These are phyloP conservation scores for Plagiodera versicolora DNA, from an alignment of 2,888 invertebrate genomes.

Conservation along the genomic window DNA sequence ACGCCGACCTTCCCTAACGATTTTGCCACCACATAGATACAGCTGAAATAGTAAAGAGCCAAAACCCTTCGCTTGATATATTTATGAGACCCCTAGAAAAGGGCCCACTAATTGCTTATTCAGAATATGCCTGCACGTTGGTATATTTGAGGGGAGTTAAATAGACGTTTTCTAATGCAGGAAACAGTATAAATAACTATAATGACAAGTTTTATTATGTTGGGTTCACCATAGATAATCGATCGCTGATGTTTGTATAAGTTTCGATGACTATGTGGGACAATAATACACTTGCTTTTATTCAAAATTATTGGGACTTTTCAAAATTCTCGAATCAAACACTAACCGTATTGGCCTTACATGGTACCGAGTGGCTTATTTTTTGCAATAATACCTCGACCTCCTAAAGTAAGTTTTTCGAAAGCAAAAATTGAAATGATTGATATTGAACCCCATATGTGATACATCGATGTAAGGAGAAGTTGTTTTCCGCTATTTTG, in stretches of 20 bases:
- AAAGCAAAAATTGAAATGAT: too few relatives aligned
- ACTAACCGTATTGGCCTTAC: too few relatives aligned
- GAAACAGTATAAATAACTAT: not conserved
- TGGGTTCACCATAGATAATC: not conserved
- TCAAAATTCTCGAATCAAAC: too few relatives aligned
- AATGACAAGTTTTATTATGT: not conserved
- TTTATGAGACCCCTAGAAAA: slow-evolving; percentile 10
- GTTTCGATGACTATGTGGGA: too few relatives aligned
- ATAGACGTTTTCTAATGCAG: not conserved
- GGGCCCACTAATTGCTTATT: slow-evolving; percentile 14
- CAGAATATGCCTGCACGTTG: not conserved
- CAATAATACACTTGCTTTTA: too few relatives aligned
- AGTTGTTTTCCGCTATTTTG: too few relatives aligned
- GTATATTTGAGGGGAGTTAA: not conserved
- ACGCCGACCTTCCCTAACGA: slow-evolving; percentile 25
- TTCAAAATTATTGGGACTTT: too few relatives aligned
- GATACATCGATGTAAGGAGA: too few relatives aligned
- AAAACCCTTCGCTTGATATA: slow-evolving; percentile 20
- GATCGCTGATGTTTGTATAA: not conserved
- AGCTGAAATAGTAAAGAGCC: slow-evolving; percentile 28
- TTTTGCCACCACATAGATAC: slow-evolving; percentile 20
- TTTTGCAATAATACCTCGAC: too few relatives aligned
- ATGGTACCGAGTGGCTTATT: too few relatives aligned
- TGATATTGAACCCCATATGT: too few relatives aligned
- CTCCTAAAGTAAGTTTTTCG: too few relatives aligned